Evolutionary conservation across 2,888 invertebrate genomes (phyloP), one percentile per base, ranked within the genome.

Genomic region (Gymnosoma rotundatum): DNA sequence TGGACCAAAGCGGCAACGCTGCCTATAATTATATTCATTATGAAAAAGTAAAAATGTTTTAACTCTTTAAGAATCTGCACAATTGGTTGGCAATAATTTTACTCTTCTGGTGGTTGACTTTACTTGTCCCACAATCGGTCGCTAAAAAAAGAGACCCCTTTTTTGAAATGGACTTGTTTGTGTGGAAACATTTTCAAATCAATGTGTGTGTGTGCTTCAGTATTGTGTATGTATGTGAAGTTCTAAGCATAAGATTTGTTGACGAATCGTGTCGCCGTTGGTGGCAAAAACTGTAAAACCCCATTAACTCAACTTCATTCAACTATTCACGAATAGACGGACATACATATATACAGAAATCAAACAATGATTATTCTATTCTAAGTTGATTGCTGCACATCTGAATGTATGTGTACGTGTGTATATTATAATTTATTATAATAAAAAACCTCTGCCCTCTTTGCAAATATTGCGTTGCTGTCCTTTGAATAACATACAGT

Each of bases 401-500:
- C 6, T 48, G 16, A 12, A 2, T 70, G 60, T 50, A 48, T 61
- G 50, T 50, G 72, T 70, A 7, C 32, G 10, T 48, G n/a, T n/a
- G n/a, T n/a, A 48, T 45, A 14, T 45, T 4, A 45, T 25, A 25
- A 4, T 25, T 2, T 25, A 25, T 25, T 4, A 14, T 14, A 16
- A 5, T 12, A n/a, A 48, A 6, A 48, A 4, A n/a, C 45, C 14
- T 6, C 45, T 14, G 14, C 58, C 61, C 66, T 36, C 60, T 42
- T 52, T 60, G 58, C 58, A 83, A 45, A 56, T 52, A 56, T 73
- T 79, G 10, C 64, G 67, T 58, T 83, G 64, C 61, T 50, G 61
- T 58, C 56, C 83, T 86, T 88, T 89, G 89, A 89, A 88, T 87
- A 90, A 90, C 89, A 89, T 88, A 90, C 90, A 90, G 89, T 91